Conservation (phyloP, 2,797 vertebrate genomes). For the Streptopelia turtur region DNA sequence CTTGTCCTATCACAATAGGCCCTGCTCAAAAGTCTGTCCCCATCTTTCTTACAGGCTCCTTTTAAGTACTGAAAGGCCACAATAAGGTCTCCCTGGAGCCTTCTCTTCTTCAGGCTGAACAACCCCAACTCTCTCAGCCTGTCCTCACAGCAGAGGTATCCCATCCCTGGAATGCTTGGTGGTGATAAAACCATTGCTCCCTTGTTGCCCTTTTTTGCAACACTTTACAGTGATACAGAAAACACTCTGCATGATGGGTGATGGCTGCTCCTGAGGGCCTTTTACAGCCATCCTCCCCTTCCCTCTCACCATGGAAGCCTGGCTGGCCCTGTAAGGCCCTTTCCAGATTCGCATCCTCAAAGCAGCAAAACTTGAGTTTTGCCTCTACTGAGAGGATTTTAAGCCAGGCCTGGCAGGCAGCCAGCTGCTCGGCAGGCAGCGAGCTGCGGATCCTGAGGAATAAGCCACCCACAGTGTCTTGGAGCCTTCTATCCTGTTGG, state of each 20-base stretch:
- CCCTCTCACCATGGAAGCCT: neutral
- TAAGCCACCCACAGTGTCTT: neutral
- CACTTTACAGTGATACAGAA: fast-evolving
- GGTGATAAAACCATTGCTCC: neutral
- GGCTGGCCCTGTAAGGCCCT: neutral
- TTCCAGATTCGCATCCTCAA: neutral
- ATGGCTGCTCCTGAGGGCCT: neutral
- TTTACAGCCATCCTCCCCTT: neutral
- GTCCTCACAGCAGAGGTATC: too few species aligned
- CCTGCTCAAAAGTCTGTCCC: too few species aligned
- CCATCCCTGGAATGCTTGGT: neutral
- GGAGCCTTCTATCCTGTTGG: neutral
- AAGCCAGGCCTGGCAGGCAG: neutral
- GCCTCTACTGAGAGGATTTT: neutral
- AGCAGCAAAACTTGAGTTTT: neutral
- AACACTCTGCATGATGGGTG: neutral
- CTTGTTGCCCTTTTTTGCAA: neutral
- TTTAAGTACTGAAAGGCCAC: too few species aligned
- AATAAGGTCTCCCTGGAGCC: too few species aligned
- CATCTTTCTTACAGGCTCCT: too few species aligned
- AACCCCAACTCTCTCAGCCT: too few species aligned
- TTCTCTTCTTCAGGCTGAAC: too few species aligned
- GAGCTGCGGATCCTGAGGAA: neutral
- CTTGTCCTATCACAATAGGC: too few species aligned
- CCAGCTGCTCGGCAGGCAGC: neutral